Conservation (phyloP, 2,113 vertebrate species). For the Ceuthmochares aereus region DNA sequence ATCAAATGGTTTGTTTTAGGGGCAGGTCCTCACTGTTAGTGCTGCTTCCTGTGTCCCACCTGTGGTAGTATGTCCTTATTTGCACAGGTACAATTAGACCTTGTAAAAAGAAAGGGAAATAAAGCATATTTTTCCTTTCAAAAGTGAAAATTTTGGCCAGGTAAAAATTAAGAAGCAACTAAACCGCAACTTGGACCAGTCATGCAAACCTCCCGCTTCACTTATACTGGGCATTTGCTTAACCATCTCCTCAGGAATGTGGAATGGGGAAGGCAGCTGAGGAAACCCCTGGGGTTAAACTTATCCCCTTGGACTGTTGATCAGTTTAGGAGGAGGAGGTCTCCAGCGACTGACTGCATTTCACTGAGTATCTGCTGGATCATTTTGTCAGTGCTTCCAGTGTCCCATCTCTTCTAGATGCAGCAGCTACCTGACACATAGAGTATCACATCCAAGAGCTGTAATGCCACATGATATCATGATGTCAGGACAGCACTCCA, state of each 20-base stretch:
- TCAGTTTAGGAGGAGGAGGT: neutral
- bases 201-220: neutral
- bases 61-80: neutral
- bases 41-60: neutral
- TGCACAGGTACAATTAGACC: neutral
- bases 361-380: neutral
- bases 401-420: neutral
- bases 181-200: neutral
- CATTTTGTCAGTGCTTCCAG: neutral
- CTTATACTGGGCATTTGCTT: neutral
- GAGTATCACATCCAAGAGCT: neutral
- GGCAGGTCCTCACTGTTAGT: neutral
- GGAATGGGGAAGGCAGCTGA: neutral
- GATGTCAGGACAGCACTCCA: rapidly evolving
- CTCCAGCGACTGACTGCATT: neutral
- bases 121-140: neutral
- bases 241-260: neutral
- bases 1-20: neutral
- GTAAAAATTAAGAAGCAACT: neutral
- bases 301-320: neutral
- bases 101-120: neutral
- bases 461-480: neutral
- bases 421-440: neutral
- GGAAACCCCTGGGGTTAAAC: neutral
- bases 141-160: neutral